Evolutionary conservation across 2,888 invertebrate species (phyloP).

Genomic region (Agriopis aurantiaria): DNA sequence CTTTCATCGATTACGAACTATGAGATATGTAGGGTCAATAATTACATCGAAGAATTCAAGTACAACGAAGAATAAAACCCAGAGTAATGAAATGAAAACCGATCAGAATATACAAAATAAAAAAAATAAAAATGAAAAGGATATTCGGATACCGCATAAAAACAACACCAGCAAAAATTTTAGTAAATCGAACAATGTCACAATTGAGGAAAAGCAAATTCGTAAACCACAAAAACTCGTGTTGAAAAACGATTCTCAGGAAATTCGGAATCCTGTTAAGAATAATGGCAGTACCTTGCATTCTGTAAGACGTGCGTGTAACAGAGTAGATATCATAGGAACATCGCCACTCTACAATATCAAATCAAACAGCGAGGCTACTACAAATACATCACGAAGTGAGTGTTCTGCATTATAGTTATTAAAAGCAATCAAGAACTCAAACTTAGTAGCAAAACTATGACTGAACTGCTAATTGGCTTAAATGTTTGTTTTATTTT

Average conservation of each 20-base stretch:
- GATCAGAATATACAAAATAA: not conserved
- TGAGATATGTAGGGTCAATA: not conserved
- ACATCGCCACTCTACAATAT: not conserved
- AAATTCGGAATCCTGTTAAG: not conserved
- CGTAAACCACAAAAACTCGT: not conserved
- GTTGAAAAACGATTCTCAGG: not conserved
- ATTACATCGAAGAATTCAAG: not conserved
- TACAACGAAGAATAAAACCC: not conserved
- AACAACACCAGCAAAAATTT: not conserved
- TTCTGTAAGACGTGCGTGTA: not conserved
- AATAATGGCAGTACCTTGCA: not conserved
- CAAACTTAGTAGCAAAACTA: no score
- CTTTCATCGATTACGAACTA: not conserved
- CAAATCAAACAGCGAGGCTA: not conserved
- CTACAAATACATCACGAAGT: constrained; percentile 3
- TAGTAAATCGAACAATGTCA: not conserved
- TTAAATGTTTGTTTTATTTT: not conserved
- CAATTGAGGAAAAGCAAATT: not conserved
- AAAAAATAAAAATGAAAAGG: not conserved
- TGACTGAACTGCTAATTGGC: no score
- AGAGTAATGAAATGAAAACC: not conserved
- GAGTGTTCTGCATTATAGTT: not conserved
- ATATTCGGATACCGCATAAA: not conserved
- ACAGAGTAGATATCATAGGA: not conserved
- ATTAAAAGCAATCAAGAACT: not conserved